Evolutionary conservation across 2,113 vertebrate genomes (phyloP), one percentile per base, ranked within the genome.

Genomic region (Mesitornis unicolor): DNA sequence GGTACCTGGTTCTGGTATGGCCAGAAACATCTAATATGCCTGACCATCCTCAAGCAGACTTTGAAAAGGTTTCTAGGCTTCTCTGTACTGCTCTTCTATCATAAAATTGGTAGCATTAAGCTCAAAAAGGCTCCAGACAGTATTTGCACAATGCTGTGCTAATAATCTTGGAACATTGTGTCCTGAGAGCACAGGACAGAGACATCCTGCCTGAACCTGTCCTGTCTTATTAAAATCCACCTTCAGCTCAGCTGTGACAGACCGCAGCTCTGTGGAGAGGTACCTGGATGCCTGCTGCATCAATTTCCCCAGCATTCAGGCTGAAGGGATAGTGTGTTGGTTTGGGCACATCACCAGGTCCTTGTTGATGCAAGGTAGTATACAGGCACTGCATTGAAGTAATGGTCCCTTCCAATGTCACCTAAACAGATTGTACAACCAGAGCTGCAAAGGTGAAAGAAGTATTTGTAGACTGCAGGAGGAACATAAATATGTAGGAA

Each of bases 91-190:
- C 19, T 80, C 28, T 87, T 89, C 20, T 63, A 5, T 82, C 61
- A 47, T 35, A 33, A 51, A 75, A 0, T 40, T 84, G 31, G 9
- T 19, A 74, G 28, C 28, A 84, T 87, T 90, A 82, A 76, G 29
- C 63, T 86, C 67, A 60, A 71, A 76, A 89, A 56, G 26, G 26
- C 47, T 84, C 35, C 60, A 47, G 60, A 26, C 56, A 0, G 0
- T 21, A 77, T 77, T 73, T 78, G 60, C 42, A 50, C 11, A 5
- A 53, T 33, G 56, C 87, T 89, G 35, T 84, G 77, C 61, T 96
- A 85, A 89, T 89, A 94, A 73, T 45, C 59, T 82, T n/a, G 74
- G 90, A 91, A 93, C 84, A 81, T 24, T 70, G 47, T 89, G 95
- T 90, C 29, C 77, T 81, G 91, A 84, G 42, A 91, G 61, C 64